phyloP scores from a whole-genome alignment of 2,113 vertebrate species.

The Megaceryle torquata region DNA sequence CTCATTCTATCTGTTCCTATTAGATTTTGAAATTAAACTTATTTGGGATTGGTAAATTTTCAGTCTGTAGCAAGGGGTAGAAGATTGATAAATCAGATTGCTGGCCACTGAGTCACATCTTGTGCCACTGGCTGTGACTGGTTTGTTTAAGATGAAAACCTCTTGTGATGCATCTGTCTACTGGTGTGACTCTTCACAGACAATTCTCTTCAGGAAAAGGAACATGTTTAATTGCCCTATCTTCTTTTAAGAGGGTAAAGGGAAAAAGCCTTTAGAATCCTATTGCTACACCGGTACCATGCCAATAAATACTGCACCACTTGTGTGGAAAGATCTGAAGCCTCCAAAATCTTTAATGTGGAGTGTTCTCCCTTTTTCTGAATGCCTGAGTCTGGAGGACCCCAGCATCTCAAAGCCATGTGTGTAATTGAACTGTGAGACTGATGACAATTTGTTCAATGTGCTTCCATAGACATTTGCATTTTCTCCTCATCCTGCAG shows the following conservation, averaged over 20 bases:
- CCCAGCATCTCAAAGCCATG: background rate
- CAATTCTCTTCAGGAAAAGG: background rate
- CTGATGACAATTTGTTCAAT: background rate
- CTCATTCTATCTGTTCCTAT: background rate
- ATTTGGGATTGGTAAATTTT: background rate
- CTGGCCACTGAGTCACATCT: background rate
- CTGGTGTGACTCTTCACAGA: background rate
- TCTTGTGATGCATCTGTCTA: slow-evolving; percentile 9
- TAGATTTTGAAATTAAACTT: background rate
- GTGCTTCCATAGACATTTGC: background rate
- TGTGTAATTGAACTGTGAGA: background rate
- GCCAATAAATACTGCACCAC: background rate
- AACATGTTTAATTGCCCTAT: slow-evolving; percentile 40
- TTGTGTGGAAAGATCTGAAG: background rate
- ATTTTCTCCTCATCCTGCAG: background rate
- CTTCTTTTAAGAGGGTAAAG: slow-evolving; percentile 60
- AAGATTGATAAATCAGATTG: background rate
- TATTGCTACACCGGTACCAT: background rate
- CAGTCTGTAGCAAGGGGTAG: background rate
- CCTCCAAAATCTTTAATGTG: background rate
- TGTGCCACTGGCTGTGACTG: background rate
- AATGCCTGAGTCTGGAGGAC: background rate
- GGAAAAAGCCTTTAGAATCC: slow-evolving; percentile 48
- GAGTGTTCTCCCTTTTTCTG: background rate
- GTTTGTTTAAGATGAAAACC: slow-evolving; percentile 6